Conservation (phyloP, 2,113 vertebrate genomes). For the Indicator indicator region DNA sequence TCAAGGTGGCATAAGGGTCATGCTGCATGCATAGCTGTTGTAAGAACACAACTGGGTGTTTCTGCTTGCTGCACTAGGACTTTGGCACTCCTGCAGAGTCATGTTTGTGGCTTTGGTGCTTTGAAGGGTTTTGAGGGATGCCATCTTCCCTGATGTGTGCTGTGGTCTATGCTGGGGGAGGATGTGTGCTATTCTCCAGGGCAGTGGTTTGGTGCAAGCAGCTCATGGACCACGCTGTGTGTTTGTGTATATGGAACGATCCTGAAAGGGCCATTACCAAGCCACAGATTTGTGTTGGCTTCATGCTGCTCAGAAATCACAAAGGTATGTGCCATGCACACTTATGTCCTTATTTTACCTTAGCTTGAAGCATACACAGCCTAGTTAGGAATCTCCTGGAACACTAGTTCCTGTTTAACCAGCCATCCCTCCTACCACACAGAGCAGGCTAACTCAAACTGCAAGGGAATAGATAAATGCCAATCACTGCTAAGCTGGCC, state of each 20-base stretch:
- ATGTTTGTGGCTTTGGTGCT: neutral
- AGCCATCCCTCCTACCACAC: neutral
- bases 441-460: neutral
- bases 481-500: neutral
- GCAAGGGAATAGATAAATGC: neutral
- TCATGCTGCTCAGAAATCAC: neutral
- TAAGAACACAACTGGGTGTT: neutral
- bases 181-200: neutral
- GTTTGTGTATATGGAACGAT: neutral
- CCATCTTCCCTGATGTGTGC: neutral
- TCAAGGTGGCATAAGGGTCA: fast-evolving
- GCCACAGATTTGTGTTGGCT: neutral
- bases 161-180: neutral
- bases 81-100: neutral
- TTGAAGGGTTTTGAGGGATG: neutral
- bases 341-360: neutral
- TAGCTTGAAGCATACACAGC: neutral
- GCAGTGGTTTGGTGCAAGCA: neutral
- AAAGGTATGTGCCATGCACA: neutral
- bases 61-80: neutral
- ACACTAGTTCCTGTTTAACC: neutral
- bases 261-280: neutral
- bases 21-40: neutral
- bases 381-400: neutral
- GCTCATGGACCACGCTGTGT: neutral